Base-by-base conservation (phyloP, 2,797 vertebrate genomes). In the Melanotaenia trifasciata region DNA sequence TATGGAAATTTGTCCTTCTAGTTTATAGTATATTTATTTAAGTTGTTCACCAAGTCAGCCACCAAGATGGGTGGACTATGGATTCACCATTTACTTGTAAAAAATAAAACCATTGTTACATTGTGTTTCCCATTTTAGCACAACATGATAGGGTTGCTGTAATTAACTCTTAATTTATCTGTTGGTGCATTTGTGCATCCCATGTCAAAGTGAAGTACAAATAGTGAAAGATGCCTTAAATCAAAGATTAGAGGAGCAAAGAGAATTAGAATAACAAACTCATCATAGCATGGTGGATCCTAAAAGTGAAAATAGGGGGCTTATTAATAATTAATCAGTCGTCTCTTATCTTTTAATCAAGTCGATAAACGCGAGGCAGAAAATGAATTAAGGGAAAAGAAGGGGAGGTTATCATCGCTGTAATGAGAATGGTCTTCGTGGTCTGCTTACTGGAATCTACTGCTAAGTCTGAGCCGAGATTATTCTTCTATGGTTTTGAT, bases 341-440 rank as follows among this genome's bases (percentile, higher is more conserved):
- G 60, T 78, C 81, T 81, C 87, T 87, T 90, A 90, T 93, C 87
- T 90, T 87, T 92, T 90, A 92, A 93, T 94, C 89, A 93, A 87
- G 84, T 74, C 67, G 79, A 88, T 86, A 87, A 92, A 88, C 71
- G 75, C 69, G 66, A 74, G 70, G 68, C 56, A 78, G 76, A 87
- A 90, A 86, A 89, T 84, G 62, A 85, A 89, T 86, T 83, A 79
- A 68, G 79, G 76, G 61, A 76, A 67, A 73, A 50, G 3, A 36
- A 35, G 26, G 24, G 33, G 58, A 64, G 69, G 67, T 30, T 56
- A 56, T 56, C 74, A 71, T 73, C 35, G 7, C 28, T 67, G 76
- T 83, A 88, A 90, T 90, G 70, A 91, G 84, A 76, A 59, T 9
- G 70, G 68, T 80, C 80, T 78, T 75, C 61, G 87, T 81, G 85